phyloP scores from a whole-genome alignment of 2,797 vertebrate genomes.

The Nannoperca australis region DNA sequence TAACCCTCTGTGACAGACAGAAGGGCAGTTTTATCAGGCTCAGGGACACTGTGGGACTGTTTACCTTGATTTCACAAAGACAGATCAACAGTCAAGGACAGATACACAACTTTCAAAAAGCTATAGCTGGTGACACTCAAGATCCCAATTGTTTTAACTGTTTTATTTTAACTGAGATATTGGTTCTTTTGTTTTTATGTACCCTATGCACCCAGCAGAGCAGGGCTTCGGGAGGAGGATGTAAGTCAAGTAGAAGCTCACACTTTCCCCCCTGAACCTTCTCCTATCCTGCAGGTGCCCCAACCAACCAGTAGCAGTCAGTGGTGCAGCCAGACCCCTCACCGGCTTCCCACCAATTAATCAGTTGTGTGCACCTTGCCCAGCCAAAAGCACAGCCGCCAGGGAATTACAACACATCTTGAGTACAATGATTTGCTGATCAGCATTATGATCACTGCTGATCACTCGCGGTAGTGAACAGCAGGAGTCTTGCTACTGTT shows the following conservation, averaged over 20 bases:
- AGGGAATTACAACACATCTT: background rate
- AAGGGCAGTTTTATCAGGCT: constrained; percentile 1
- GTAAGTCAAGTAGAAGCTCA: background rate
- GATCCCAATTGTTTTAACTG: background rate
- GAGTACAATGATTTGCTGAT: background rate
- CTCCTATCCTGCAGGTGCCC: background rate
- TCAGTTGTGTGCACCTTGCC: background rate
- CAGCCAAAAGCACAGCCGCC: background rate
- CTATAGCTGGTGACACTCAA: background rate
- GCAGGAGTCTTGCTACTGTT: background rate
- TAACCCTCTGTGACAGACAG: background rate
- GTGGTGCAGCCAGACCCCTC: background rate
- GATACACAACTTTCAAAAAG: background rate
- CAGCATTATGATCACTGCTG: background rate
- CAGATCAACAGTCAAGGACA: background rate
- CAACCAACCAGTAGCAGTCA: background rate
- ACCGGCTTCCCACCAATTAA: background rate
- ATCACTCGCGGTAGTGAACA: background rate
- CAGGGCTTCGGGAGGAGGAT: background rate
- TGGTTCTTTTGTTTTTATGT: too few relatives aligned
- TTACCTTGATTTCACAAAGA: constrained; percentile 13
- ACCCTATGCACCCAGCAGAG: background rate
- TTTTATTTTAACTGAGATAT: background rate
- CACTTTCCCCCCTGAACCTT: background rate
- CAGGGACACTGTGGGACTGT: background rate